Evolutionary conservation across 30 jellyfish, hydroid and myxozoan species (phyloP).

Genomic region (Aurelia aurita): DNA sequence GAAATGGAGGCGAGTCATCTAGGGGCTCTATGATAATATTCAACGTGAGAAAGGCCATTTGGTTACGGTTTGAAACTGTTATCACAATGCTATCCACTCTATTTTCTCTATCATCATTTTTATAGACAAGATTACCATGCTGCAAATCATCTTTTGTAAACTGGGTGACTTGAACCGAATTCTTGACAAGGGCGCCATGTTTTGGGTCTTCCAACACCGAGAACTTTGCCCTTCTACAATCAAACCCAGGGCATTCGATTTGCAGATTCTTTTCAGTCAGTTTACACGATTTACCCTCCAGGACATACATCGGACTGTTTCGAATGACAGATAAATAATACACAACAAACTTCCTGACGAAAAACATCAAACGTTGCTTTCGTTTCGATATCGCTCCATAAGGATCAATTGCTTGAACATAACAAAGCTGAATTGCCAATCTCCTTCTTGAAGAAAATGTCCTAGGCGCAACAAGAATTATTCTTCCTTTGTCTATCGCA

Average conservation of each 20-base stretch:
- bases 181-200: slow-evolving; percentile 8
- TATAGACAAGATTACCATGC: slow-evolving; percentile 2
- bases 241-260: slow-evolving; percentile 41
- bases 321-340: slow-evolving; percentile 42
- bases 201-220: slow-evolving; percentile 54
- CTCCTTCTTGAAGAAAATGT: slow-evolving; percentile 4
- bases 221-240: slow-evolving; percentile 44
- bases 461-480: slow-evolving; percentile 62
- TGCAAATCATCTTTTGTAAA: slow-evolving; percentile 30
- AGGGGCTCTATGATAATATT: slow-evolving; percentile 45
- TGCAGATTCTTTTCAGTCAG: slow-evolving; percentile 13
- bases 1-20: slow-evolving; percentile 74
- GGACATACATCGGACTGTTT: slow-evolving; percentile 53
- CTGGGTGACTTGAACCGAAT: slow-evolving; percentile 16
- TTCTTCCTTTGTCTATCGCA: slow-evolving; percentile 33
- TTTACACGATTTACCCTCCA: slow-evolving; percentile 49
- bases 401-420: slow-evolving; percentile 34
- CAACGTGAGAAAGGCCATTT: slow-evolving; percentile 51
- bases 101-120: slow-evolving; percentile 69
- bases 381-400: slow-evolving; percentile 38
- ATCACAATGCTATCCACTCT: slow-evolving; percentile 35
- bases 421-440: slow-evolving; percentile 29
- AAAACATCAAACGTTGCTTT: slow-evolving; percentile 39
- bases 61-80: slow-evolving; percentile 36
- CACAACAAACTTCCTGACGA: slow-evolving; percentile 46